Evolutionary conservation across 2,113 vertebrate species (phyloP), one percentile per base, ranked within the genome.

Genomic region (Dicerorhinus sumatrensis): DNA sequence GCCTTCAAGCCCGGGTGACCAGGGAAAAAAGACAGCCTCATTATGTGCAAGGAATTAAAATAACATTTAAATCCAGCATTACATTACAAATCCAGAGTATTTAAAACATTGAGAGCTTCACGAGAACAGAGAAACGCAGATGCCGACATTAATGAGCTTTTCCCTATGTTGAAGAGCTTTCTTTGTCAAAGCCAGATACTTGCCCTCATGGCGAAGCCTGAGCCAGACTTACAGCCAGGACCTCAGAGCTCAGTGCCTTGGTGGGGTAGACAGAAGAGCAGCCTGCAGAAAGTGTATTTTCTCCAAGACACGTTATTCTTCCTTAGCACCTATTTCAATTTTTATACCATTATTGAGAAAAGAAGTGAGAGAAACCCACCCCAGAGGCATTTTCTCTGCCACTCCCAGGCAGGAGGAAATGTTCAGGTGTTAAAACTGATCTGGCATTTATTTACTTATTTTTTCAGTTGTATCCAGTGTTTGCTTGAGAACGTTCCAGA

Each of bases 381-480:
- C 56, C 48, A 86, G 67, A 92, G 77, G 90, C 33, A 56, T 96
- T 95, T 82, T 92, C 75, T 83, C 83, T 83, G 25, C n/a, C 85
- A 89, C 75, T 95, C 4, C 63, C n/a, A 80, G 79, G n/a, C 54
- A 72, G 25, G 6, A 92, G 36, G 48, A 84, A 89, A 97, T 87
- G 90, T 95, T 58, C 27, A 25, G 20, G n/a, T 62, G 46, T 65
- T 82, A 82, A 89, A 77, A 86, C 10, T 56, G 69, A 62, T 86
- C 33, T 86, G 82, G 69, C 39, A 63, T 90, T 94, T 89, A 89
- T 88, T 93, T 95, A 82, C n/a, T 96, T 95, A 82, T 89, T 89
- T 96, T 96, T 94, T 88, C 72, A 87, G 67, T 67, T 93, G 65
- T 10, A 70, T 73, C 86, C 27, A 54, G 0, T 62, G 51, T 69